Evolutionary conservation across 2,797 vertebrate genomes (phyloP).

Genomic region (Channallabes apus): DNA sequence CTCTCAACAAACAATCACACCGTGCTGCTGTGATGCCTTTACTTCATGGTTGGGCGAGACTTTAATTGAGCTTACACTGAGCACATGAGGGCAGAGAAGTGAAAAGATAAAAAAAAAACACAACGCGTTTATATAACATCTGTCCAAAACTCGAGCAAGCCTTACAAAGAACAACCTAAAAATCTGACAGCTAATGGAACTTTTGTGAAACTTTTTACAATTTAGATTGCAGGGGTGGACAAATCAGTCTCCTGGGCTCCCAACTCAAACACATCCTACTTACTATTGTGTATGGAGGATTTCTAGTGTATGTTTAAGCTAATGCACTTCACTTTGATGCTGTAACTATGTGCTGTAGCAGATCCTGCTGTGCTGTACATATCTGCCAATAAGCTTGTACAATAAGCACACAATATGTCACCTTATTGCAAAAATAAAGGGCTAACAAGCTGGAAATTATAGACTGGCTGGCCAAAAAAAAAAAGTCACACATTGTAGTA

Average conservation of each 20-base stretch:
- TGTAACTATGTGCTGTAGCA: not conserved
- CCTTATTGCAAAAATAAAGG: not conserved
- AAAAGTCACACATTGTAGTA: too few relatives aligned
- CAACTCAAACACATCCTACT: not conserved
- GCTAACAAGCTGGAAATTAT: not conserved
- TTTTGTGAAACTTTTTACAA: not conserved
- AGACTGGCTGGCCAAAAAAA: too few relatives aligned
- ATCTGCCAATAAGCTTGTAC: not conserved
- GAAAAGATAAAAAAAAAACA: too few relatives aligned
- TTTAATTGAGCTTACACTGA: not conserved
- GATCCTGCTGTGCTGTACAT: not conserved
- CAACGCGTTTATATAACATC: slow-evolving; percentile 3
- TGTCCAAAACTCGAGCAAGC: not conserved
- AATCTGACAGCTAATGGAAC: not conserved
- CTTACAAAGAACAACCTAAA: not conserved
- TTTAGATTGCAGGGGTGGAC: not conserved
- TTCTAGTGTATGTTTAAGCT: not conserved
- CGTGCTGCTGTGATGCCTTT: not conserved
- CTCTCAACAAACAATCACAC: not conserved
- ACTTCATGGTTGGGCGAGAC: not conserved
- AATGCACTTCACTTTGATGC: not conserved
- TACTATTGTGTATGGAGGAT: not conserved
- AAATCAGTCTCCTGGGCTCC: not conserved
- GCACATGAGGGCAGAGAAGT: not conserved
- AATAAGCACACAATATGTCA: not conserved